A percentile compares a stretch with the other conserved stretches of the same genome.
These are phyloP conservation scores for Drosophila suzukii DNA, from an alignment of 1,140 invertebrate genomes.

Conservation along the genomic window DNA sequence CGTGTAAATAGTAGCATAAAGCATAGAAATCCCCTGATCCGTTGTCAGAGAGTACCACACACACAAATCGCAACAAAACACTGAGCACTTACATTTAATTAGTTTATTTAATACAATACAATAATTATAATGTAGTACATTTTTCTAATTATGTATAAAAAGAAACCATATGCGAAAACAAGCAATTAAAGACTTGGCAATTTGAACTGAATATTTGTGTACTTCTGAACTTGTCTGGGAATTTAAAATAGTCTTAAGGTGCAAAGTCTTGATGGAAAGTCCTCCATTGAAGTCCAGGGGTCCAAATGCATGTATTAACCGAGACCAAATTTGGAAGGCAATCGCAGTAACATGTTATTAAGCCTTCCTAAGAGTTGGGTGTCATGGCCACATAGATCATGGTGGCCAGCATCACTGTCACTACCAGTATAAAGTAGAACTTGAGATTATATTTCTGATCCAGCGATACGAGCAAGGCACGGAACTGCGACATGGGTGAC, in stretches of 20 bases:
- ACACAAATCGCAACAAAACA: constrained; percentile 49
- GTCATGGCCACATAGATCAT: constrained; percentile 67
- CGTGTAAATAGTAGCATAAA: constrained; percentile 77
- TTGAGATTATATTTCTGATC: constrained; percentile 69
- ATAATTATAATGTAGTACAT: constrained; percentile 81
- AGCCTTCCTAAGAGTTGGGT: constrained; percentile 9
- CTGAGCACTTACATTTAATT: constrained; percentile 74
- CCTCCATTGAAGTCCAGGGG: too few relatives aligned
- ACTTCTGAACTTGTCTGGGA: neutral
- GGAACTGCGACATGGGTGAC: constrained; percentile 44
- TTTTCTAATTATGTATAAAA: constrained; percentile 78
- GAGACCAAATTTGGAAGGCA: neutral
- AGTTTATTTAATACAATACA: constrained; percentile 73
- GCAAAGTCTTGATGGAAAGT: neutral
- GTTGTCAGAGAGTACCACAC: constrained; percentile 57
- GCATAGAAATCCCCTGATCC: constrained; percentile 37
- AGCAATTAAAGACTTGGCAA: constrained; percentile 34
- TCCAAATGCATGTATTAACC: neutral
- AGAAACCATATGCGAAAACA: constrained; percentile 34
- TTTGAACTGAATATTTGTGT: constrained; percentile 24
- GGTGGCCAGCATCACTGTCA: constrained; percentile 48
- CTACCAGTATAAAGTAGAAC: constrained; percentile 51
- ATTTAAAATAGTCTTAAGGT: neutral
- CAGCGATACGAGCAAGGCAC: constrained; percentile 34
- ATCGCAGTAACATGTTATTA: neutral